Base-by-base conservation (phyloP, 2,888 invertebrate genomes). In the Hirtodrosophila confusa region DNA sequence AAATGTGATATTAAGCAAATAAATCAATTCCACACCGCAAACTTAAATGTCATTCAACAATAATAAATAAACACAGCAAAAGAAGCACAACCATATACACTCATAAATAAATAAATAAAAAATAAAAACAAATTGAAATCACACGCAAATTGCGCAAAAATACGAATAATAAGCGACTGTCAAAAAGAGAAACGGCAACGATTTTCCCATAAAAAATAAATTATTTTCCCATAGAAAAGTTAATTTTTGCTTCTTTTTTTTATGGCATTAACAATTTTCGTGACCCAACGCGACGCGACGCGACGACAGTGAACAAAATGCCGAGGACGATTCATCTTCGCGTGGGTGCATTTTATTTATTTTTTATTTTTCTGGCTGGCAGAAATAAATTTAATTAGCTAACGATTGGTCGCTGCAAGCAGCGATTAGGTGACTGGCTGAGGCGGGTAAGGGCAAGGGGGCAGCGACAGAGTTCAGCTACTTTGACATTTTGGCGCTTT, bases 361-460 rank as follows among this genome's bases (percentile, higher is more conserved):
- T 61, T 61, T 29, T 45, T 58, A 24, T 35, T 40, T 31, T 39
- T 35, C 33, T 44, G 17, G 12, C 7, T 57, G 40, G 40, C 58
- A 68, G 51, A 66, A 65, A 71, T 64, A 76, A 67, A 80, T 80
- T 78, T 84, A 80, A 84, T 84, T 80, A 80, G 78, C 78, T 56
- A 77, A 71, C 80, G 64, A 64, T 54, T 68, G 43, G 33, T 9
- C 51, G 44, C 31, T 44, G 45, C 51, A 10, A 45, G 41, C 17
- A 12, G 12, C 6, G 62, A 29, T 31, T n/a, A 10, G n/a, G 27
- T 10, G 37, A n/a, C 27, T 9, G 3, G 29, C 35, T 4, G n/a
- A 17, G 17, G 17, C 17, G 12, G 27, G 4, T 7, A 24, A n/a
- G 17, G 39, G 24, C 11, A 4, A 17, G 29, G 36, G 23, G 35